Evolutionary conservation across 1,140 invertebrate genomes (phyloP), one percentile per base, ranked within the genome.

Genomic region (Drosophila dunni): DNA sequence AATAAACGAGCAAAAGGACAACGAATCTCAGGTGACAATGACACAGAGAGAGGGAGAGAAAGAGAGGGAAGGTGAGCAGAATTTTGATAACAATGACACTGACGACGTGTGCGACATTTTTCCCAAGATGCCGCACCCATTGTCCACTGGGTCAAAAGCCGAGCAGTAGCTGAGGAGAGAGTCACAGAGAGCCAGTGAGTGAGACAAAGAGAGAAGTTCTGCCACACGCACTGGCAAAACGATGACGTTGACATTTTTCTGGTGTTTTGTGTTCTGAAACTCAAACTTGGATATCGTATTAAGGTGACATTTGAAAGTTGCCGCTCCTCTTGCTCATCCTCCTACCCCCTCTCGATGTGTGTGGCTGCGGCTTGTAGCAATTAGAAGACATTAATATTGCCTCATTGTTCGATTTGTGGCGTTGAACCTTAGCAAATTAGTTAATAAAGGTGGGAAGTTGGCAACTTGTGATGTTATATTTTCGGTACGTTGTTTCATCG

Each of bases 361-460:
- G 82, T 88, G 81, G 81, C 64, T 60, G 58, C 53, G 29, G 71
- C 58, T 71, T 71, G 78, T 72, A 65, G 78, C 82, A 86, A 86
- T 86, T 86, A 86, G 83, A 78, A 51, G 79, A 83, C 68, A 64
- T 60, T 74, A 69, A 74, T 57, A 74, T 72, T 76, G 79, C 46
- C 63, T 48, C 71, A 65, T 78, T 78, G 76, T 78, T 50, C 58
- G 50, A 42, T 34, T 29, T 29, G 3, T 9, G 17, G 50, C 71
- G 67, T 48, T 53, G 64, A 69, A 86, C 82, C 82, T 69, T 88
- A 69, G 68, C 83, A 88, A 86, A 86, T 86, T 86, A 79, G 83
- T 83, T 86, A 86, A 86, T 82, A 86, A 86, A 86, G 83, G 82
- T 86, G 79, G 83, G 82, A 86, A 88, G 62, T 56, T 66, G 44